phyloP scores from a whole-genome alignment of 2,888 invertebrate species.

The Biston betularia region DNA sequence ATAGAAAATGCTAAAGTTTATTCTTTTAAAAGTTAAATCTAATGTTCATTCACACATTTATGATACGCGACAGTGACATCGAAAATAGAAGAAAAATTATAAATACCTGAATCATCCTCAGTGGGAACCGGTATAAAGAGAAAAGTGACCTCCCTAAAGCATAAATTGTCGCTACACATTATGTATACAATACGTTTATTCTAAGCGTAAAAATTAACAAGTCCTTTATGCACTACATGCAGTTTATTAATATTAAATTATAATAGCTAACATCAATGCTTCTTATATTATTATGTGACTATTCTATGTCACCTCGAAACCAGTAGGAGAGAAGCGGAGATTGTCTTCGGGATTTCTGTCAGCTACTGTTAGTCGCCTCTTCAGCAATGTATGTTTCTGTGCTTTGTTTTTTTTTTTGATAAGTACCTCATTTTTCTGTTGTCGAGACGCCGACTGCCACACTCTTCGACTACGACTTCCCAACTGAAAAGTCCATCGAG shows the following conservation, averaged over 20 bases:
- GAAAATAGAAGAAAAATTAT: slow-evolving; percentile 72
- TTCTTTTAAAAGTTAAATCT: slow-evolving; percentile 64
- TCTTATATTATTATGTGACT: slow-evolving; percentile 63
- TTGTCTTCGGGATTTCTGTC: slow-evolving; percentile 44
- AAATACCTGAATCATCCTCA: slow-evolving; percentile 84
- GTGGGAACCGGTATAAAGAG: slow-evolving; percentile 78
- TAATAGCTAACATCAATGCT: slow-evolving; percentile 54
- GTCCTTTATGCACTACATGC: slow-evolving; percentile 74
- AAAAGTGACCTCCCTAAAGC: slow-evolving; percentile 72
- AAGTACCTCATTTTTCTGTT: slow-evolving; percentile 75
- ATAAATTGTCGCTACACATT: slow-evolving; percentile 70
- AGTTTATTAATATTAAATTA: slow-evolving; percentile 56
- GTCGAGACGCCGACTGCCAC: slow-evolving; percentile 35
- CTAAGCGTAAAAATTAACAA: slow-evolving; percentile 67
- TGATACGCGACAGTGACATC: slow-evolving; percentile 66
- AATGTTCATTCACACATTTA: slow-evolving; percentile 66
- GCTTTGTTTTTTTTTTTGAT: slow-evolving; percentile 58
- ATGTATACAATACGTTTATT: slow-evolving; percentile 62
- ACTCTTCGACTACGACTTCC: slow-evolving; percentile 66
- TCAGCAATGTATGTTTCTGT: slow-evolving; percentile 48
- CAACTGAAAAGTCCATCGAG: slow-evolving; percentile 85
- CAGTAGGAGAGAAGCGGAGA: slow-evolving; percentile 53
- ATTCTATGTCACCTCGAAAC: slow-evolving; percentile 81
- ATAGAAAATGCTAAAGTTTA: slow-evolving; percentile 52
- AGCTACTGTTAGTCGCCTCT: slow-evolving; percentile 51